A percentile compares a stretch with the other conserved stretches of the same genome.
phyloP scores from a whole-genome alignment of 2,888 invertebrate genomes.

The Cheilosia soror region DNA sequence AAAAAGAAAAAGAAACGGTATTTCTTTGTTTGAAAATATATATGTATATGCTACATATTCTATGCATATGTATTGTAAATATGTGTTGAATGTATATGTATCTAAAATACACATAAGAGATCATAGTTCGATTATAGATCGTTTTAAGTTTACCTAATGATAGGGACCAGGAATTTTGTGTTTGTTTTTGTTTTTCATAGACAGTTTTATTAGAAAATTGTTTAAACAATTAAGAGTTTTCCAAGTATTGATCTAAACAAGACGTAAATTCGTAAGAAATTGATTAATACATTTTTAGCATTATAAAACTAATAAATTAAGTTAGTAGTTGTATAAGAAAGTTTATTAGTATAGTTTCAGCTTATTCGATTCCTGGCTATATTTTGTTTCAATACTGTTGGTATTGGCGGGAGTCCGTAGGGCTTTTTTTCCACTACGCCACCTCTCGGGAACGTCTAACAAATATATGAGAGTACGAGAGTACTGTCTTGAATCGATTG shows the following conservation, averaged over 20 bases:
- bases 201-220: conserved; percentile 14
- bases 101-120: conserved; percentile 64
- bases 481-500: too few relatives aligned
- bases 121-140: conserved; percentile 61
- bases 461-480: too few relatives aligned
- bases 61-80: conserved; percentile 25
- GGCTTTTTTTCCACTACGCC: too few relatives aligned
- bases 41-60: conserved; percentile 32
- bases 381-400: conserved; percentile 6
- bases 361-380: conserved; percentile 41
- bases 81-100: conserved; percentile 42
- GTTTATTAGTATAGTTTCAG: conserved; percentile 46
- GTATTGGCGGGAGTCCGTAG: background rate
- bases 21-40: conserved; percentile 55
- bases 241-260: conserved; percentile 22
- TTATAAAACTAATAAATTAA: conserved; percentile 22
- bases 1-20: conserved; percentile 11
- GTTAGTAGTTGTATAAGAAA: conserved; percentile 24
- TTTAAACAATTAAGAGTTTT: background rate
- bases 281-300: conserved; percentile 33
- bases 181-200: conserved; percentile 3
- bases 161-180: conserved; percentile 12
- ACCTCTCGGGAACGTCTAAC: too few relatives aligned
- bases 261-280: conserved; percentile 67
- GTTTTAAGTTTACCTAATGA: conserved; percentile 4